phyloP scores from a whole-genome alignment of 2,888 invertebrate species.

The Uropetala carovei region DNA sequence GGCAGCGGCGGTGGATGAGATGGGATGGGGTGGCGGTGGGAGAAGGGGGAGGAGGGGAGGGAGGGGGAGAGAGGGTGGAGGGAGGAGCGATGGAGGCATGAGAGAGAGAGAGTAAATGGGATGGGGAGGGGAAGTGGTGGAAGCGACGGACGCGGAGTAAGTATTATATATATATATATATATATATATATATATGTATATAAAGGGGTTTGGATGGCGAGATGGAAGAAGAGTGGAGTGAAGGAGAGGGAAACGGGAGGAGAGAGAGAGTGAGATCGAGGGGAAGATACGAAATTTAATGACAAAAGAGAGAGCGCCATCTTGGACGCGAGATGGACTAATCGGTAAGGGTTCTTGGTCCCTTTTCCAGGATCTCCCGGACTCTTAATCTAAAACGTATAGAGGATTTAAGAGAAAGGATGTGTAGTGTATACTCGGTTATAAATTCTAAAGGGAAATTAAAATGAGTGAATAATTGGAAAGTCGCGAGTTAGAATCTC shows the following conservation, averaged over 20 bases:
- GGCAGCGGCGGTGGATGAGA: constrained; percentile 36
- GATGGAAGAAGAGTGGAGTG: not conserved
- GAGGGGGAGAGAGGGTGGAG: not conserved
- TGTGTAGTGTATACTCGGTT: too few relatives aligned
- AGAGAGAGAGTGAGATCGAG: not conserved
- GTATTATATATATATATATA: too few relatives aligned
- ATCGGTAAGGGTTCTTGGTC: too few relatives aligned
- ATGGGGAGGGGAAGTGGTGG: not conserved
- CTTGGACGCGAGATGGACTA: not conserved
- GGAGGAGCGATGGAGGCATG: not conserved
- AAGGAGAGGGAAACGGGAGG: too few relatives aligned
- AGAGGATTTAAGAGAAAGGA: too few relatives aligned
- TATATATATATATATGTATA: too few relatives aligned
- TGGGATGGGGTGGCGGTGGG: not conserved
- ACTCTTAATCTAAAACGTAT: too few relatives aligned
- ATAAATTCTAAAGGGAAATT: too few relatives aligned
- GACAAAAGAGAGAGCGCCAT: constrained; percentile 19
- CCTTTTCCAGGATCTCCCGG: too few relatives aligned
- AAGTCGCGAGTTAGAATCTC: too few relatives aligned
- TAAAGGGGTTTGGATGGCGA: not conserved
- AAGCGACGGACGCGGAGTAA: not conserved
- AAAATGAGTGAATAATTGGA: too few relatives aligned
- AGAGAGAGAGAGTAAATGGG: not conserved
- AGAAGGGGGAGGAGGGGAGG: constrained; percentile 1
- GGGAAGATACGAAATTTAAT: constrained; percentile 31